Percentiles rank a stretch among this genome's conserved stretches.
These are phyloP conservation scores for Tetrax tetrax DNA, from an alignment of 2,113 vertebrate species.

Conservation along the genomic window DNA sequence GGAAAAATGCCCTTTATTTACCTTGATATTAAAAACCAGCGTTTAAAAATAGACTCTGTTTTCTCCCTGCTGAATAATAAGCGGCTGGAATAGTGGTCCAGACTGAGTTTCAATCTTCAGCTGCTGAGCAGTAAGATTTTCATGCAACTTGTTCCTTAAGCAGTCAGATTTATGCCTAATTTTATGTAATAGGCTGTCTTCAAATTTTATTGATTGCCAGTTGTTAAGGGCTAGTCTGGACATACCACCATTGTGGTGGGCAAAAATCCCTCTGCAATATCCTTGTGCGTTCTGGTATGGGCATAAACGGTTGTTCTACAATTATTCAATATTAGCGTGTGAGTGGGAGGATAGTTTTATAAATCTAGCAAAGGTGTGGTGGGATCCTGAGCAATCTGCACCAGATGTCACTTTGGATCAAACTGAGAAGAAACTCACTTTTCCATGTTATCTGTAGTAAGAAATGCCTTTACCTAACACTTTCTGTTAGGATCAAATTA, in stretches of 20 bases:
- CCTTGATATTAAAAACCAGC: fast-evolving
- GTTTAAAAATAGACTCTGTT: background rate
- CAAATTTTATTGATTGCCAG: background rate
- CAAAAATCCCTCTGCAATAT: background rate
- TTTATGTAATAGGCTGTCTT: background rate
- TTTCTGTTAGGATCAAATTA: background rate
- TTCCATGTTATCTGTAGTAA: background rate
- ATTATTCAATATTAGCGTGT: background rate
- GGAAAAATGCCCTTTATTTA: background rate
- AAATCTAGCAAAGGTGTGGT: background rate
- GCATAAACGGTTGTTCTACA: background rate
- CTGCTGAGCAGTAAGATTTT: background rate
- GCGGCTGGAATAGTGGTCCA: background rate
- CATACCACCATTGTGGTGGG: background rate
- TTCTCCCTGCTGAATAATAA: background rate
- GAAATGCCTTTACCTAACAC: background rate
- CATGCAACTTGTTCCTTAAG: background rate
- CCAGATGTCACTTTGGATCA: background rate
- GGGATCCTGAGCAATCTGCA: background rate
- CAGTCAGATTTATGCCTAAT: background rate
- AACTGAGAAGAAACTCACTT: background rate
- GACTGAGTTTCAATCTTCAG: background rate
- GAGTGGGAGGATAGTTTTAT: background rate
- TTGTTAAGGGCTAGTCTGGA: background rate
- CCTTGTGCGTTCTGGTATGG: background rate